These are phyloP conservation scores for Phylloscopus trochilus DNA, from an alignment of 2,113 vertebrate genomes.

Conservation along the genomic window DNA sequence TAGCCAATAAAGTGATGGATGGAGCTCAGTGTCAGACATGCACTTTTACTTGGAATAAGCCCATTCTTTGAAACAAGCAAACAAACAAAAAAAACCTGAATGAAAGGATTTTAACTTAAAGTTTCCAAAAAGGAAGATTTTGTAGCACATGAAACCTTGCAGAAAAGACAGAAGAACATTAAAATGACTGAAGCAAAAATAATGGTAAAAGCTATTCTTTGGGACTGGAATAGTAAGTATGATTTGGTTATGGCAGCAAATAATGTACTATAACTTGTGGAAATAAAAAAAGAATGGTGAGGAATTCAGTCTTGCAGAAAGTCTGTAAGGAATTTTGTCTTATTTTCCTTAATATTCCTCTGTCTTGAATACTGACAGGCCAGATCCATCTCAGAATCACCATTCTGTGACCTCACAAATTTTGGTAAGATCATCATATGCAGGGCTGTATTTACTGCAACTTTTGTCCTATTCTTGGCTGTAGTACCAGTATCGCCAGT, in stretches of 20 bases:
- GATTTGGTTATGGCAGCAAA: not conserved
- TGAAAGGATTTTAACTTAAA: not conserved
- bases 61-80: not conserved
- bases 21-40: not conserved
- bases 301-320: not conserved
- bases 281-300: not conserved
- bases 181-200: not conserved
- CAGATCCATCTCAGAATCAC: not conserved
- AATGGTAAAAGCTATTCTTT: not conserved
- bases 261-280: not conserved
- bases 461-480: not conserved
- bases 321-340: not conserved
- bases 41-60: not conserved
- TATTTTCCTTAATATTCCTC: not conserved
- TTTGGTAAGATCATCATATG: not conserved
- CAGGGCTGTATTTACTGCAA: not conserved
- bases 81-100: not conserved
- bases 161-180: not conserved
- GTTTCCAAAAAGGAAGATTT: not conserved
- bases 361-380: not conserved
- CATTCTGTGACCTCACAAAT: not conserved
- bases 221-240: not conserved
- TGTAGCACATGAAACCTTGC: not conserved
- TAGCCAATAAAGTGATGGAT: constrained; percentile 17
- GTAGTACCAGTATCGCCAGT: not conserved